phyloP scores from a whole-genome alignment of 2,113 vertebrate species.

The Hemicordylus capensis region DNA sequence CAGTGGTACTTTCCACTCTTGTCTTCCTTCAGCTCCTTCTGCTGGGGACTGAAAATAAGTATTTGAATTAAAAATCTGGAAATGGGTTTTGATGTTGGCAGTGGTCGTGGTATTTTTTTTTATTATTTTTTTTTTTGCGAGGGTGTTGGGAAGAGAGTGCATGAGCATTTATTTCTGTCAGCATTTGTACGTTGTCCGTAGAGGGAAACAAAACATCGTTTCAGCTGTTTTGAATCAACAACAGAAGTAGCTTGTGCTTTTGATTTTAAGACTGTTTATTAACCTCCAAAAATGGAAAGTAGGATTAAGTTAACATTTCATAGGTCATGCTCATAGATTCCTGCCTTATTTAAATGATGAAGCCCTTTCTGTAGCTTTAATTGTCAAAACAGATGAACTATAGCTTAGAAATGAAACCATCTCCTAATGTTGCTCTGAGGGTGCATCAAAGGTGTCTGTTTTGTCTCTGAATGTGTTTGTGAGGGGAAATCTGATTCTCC shows the following conservation, averaged over 20 bases:
- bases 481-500: neutral
- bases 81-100: fast-evolving
- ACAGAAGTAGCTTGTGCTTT: neutral
- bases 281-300: neutral
- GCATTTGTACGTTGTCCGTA: neutral
- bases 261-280: neutral
- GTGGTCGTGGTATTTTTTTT: fast-evolving
- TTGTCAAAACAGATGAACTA: conserved; percentile 23
- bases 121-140: fast-evolving
- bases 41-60: neutral
- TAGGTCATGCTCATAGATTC: neutral
- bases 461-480: conserved; percentile 12
- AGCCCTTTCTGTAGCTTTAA: conserved; percentile 27
- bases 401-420: conserved; percentile 1
- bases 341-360: conserved; percentile 35
- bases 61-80: neutral
- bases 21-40: neutral
- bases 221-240: neutral
- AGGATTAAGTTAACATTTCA: neutral
- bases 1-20: neutral
- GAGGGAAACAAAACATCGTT: neutral
- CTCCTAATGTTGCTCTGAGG: conserved; percentile 47
- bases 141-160: neutral
- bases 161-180: neutral
- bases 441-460: conserved; percentile 36